Base-by-base conservation (phyloP, 2,797 vertebrate species). In the Naso thynnoides region DNA sequence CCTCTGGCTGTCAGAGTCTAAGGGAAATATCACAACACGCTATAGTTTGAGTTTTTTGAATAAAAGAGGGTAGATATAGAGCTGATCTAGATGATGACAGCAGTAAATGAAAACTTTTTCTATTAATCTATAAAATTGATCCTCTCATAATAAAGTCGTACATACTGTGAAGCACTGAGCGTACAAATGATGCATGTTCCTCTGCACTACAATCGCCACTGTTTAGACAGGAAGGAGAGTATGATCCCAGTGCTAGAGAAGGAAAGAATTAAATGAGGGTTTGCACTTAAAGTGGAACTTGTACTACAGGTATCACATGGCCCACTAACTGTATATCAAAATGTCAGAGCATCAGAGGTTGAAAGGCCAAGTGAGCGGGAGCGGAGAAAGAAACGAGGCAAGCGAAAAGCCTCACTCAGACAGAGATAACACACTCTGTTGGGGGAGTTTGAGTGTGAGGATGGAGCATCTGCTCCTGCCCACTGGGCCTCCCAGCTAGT, bases 381-480 rank as follows among this genome's bases (percentile, higher is more conserved):
- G 65, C 26, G 63, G 56, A 50, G 44, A 65, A 7, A 64, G 62
- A 84, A 36, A 80, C 23, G 1, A 68, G 70, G 54, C 73, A 61
- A 70, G 63, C 60, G 61, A 69, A 79, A 86, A 64, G 18, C 58
- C 72, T 62, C 45, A 77, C 55, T 82, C 78, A 69, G 58, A 71
- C 71, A 71, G 64, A 70, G 78, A 88, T 53, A 82, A 74, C 81
- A 81, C 76, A 72, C 69, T 78, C 81, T 66, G 73, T 67, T 78
- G 78, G 77, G 87, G 84, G 63, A 83, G 73, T 79, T 72, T 81
- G 71, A 90, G 78, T 86, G 85, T 86, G 78, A 89, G 85, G 82
- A 86, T 75, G 78, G 70, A 91, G 88, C 89, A 91, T 92, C 89
- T 92, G 91, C 88, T 91, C 64, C 82, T 86, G 83, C 86, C 87